Percentiles rank a stretch among this genome's conserved stretches.
phyloP scores from a whole-genome alignment of 2,888 invertebrate genomes.

The Octonoba sinensis region DNA sequence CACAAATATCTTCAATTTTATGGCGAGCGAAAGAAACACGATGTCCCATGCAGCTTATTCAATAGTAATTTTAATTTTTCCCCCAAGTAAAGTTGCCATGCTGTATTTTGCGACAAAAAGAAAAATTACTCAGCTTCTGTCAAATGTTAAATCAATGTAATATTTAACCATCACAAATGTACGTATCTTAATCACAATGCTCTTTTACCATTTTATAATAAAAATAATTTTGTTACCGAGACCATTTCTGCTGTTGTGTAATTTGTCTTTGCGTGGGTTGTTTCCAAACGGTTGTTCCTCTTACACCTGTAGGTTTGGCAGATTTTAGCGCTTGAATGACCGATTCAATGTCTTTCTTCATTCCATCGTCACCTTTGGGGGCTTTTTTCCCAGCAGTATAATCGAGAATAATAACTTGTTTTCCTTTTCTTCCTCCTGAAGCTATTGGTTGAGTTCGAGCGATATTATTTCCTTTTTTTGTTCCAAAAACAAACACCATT shows the following conservation, averaged over 20 bases:
- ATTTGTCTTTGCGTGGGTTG: neutral
- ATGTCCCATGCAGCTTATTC: no score
- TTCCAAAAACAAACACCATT: conserved; percentile 46
- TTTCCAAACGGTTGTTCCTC: conserved; percentile 24
- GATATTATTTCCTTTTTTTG: conserved; percentile 13
- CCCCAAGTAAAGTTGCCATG: no score
- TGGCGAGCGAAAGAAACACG: no score
- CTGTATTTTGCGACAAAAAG: no score
- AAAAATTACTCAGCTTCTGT: no score
- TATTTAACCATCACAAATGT: no score
- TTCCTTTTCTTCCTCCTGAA: conserved; percentile 23
- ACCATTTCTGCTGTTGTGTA: conserved; percentile 7
- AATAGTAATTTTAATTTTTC: no score
- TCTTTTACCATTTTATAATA: no score
- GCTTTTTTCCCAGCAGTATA: conserved; percentile 37
- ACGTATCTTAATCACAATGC: no score
- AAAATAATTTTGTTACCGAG: no score
- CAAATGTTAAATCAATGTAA: no score
- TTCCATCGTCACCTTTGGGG: conserved; percentile 38
- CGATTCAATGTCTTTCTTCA: conserved; percentile 54
- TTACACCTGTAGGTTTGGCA: conserved; percentile 31
- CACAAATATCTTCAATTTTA: no score
- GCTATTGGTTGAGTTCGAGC: conserved; percentile 3
- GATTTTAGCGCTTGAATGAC: conserved; percentile 51
- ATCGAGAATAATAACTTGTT: conserved; percentile 54